Evolutionary conservation across 2,797 vertebrate species (phyloP).

Genomic region (Masticophis lateralis): DNA sequence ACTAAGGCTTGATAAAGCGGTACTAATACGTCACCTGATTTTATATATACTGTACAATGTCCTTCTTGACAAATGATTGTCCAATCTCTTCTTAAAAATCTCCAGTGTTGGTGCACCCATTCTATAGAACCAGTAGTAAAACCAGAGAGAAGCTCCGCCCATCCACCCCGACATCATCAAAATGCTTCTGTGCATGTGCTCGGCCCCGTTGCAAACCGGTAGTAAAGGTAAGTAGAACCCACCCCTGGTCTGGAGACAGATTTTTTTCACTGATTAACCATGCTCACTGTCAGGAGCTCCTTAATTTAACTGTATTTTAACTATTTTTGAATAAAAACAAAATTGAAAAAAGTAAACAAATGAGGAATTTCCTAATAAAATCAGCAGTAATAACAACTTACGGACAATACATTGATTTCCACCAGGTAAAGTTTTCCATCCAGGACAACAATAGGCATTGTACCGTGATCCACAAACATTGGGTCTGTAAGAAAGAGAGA

Average conservation of each 20-base stretch:
- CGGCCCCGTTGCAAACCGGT: too few relatives aligned
- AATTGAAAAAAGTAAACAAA: not conserved
- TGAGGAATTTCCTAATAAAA: not conserved
- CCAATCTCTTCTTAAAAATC: not conserved
- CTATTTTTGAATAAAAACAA: not conserved
- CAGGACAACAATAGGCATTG: constrained; percentile 95
- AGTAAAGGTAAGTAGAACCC: too few relatives aligned
- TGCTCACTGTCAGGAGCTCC: not conserved
- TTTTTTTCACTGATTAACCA: not conserved
- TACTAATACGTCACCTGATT: too few relatives aligned
- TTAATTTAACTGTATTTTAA: not conserved
- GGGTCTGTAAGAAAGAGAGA: constrained; percentile 74
- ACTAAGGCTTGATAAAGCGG: too few relatives aligned
- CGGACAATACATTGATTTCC: constrained; percentile 99
- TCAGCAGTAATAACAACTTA: constrained; percentile 76
- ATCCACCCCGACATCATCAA: too few relatives aligned
- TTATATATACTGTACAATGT: not conserved
- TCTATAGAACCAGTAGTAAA: too few relatives aligned
- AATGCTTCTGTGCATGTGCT: too few relatives aligned
- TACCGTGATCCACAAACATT: constrained; percentile 96
- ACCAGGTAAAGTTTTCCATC: constrained; percentile 97
- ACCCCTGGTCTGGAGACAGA: not conserved
- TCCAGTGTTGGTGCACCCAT: too few relatives aligned
- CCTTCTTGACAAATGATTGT: not conserved
- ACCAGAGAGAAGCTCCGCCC: too few relatives aligned